Conservation (phyloP, 30 jellyfish, hydroid and myxozoan genomes). For the Aurelia aurita region DNA sequence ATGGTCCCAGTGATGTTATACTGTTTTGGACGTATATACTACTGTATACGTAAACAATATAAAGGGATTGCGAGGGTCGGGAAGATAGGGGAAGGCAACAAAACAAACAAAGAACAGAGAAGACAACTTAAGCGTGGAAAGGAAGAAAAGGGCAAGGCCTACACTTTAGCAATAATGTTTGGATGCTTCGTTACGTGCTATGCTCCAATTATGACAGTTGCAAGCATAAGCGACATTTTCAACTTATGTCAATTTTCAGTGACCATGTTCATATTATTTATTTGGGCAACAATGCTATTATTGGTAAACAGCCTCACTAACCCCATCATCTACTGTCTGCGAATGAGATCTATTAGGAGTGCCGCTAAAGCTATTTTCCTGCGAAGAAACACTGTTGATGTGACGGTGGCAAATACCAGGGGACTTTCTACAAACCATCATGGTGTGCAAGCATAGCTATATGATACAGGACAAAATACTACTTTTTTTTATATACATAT, state of each 20-base stretch:
- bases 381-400: too few relatives aligned
- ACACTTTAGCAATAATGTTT: slow-evolving; percentile 8
- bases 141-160: slow-evolving; percentile 33
- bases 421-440: too few relatives aligned
- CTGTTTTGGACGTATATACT: slow-evolving; percentile 19
- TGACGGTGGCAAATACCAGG: too few relatives aligned
- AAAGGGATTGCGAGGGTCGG: neutral
- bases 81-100: neutral
- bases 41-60: neutral
- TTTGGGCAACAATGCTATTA: slow-evolving; percentile 20
- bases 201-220: neutral
- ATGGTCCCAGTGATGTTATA: slow-evolving; percentile 1
- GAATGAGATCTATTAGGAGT: neutral
- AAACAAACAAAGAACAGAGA: too few relatives aligned
- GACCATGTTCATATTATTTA: neutral
- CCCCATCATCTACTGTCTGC: slow-evolving; percentile 37
- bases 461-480: too few relatives aligned
- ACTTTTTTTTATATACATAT: too few relatives aligned
- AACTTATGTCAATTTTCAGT: slow-evolving; percentile 5
- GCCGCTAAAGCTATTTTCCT: too few relatives aligned
- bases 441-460: too few relatives aligned
- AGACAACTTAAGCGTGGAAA: neutral
- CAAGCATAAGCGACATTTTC: neutral
- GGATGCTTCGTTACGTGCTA: slow-evolving; percentile 1
- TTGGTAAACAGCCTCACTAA: slow-evolving; percentile 21